phyloP scores from a whole-genome alignment of 2,797 vertebrate species.

The Paratrypauchen microcephalus region DNA sequence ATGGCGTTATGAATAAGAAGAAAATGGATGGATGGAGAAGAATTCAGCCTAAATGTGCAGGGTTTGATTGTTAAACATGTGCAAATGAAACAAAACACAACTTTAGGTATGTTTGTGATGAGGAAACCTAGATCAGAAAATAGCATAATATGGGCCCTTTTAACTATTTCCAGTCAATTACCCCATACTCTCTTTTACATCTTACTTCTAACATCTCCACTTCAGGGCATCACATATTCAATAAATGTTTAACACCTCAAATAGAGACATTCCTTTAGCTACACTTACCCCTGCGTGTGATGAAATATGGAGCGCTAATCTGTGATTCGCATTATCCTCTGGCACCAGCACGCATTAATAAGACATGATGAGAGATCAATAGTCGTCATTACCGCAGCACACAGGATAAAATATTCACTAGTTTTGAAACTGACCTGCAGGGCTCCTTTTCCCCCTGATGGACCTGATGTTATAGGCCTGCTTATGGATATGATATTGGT shows the following conservation, averaged over 20 bases:
- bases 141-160: too few species aligned
- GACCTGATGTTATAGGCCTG: conserved; percentile 38
- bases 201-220: neutral
- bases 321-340: conserved; percentile 72
- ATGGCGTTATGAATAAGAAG: too few species aligned
- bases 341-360: conserved; percentile 76
- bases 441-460: conserved; percentile 47
- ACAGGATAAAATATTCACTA: conserved; percentile 81
- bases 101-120: too few species aligned
- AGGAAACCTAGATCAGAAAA: too few species aligned
- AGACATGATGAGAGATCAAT: conserved; percentile 82
- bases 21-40: too few species aligned
- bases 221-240: neutral
- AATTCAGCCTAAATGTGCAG: too few species aligned
- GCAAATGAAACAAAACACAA: too few species aligned
- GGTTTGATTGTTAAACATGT: too few species aligned
- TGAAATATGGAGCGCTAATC: conserved; percentile 51
- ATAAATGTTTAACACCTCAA: conserved; percentile 26
- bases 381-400: conserved; percentile 69
- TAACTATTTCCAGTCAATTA: neutral
- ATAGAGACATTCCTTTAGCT: conserved; percentile 48
- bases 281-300: conserved; percentile 49
- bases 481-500: conserved; percentile 47
- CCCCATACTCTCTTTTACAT: neutral
- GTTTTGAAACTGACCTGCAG: conserved; percentile 74